Evolutionary conservation across 1,140 invertebrate species (phyloP).

Genomic region (Acromyrmex heyeri): DNA sequence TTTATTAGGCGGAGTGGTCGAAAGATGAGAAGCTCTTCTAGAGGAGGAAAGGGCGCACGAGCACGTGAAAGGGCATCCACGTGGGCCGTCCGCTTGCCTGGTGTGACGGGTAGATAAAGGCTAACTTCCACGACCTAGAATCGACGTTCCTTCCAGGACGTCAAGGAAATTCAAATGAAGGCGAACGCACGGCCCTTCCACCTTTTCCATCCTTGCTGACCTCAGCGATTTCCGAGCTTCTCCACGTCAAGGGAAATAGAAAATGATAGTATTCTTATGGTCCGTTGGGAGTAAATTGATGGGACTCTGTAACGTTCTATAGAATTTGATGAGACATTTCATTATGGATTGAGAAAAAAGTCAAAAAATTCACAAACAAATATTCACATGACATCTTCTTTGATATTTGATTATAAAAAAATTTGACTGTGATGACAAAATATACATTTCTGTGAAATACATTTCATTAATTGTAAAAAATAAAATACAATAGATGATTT

Average conservation of each 20-base stretch:
- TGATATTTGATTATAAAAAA: too few relatives aligned
- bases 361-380: too few relatives aligned
- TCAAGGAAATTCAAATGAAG: slow-evolving; percentile 19
- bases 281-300: not conserved
- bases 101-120: slow-evolving; percentile 45
- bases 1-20: slow-evolving; percentile 66
- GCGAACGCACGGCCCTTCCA: not conserved
- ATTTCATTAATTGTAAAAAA: too few relatives aligned
- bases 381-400: too few relatives aligned
- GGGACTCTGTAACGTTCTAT: not conserved
- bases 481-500: too few relatives aligned
- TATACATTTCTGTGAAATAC: too few relatives aligned
- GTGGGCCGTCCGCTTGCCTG: slow-evolving; percentile 19
- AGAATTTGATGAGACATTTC: not conserved
- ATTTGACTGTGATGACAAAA: too few relatives aligned
- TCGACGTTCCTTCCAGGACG: slow-evolving; percentile 26
- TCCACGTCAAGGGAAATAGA: not conserved
- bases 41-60: not conserved
- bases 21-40: not conserved
- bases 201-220: slow-evolving; percentile 24
- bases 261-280: slow-evolving; percentile 24
- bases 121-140: slow-evolving; percentile 43
- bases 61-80: slow-evolving; percentile 43
- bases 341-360: not conserved
- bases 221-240: slow-evolving; percentile 17